phyloP scores from a whole-genome alignment of 2,888 invertebrate species.

The Trichogramma evanescens region DNA sequence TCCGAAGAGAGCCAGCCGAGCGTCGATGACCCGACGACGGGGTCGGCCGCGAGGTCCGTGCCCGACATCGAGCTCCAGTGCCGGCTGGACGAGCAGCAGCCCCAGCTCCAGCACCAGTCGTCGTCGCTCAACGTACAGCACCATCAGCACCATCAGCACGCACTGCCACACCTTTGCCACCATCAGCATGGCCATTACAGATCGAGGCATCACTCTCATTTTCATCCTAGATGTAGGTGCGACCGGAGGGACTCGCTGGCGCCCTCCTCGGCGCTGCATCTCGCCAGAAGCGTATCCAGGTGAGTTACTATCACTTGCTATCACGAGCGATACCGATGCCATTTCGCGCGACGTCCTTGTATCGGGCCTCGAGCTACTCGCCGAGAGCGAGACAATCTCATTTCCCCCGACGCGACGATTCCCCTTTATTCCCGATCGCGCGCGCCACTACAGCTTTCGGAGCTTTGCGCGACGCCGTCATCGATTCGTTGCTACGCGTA shows the following conservation, averaged over 20 bases:
- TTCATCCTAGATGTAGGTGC: constrained; percentile 56
- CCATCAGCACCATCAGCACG: constrained; percentile 24
- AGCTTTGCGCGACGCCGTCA: too few species aligned
- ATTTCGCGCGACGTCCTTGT: too few species aligned
- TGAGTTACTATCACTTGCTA: constrained; percentile 17
- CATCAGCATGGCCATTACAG: constrained; percentile 24
- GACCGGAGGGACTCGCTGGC: constrained; percentile 77
- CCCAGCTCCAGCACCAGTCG: constrained; percentile 16
- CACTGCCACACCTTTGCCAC: constrained; percentile 24
- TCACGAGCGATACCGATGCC: too few species aligned
- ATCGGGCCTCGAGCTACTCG: too few species aligned
- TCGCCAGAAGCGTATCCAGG: constrained; percentile 76
- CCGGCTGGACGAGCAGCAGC: constrained; percentile 52
- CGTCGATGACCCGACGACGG: constrained; percentile 48
- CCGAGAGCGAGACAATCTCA: too few species aligned
- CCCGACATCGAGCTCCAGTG: constrained; percentile 78
- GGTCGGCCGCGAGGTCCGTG: constrained; percentile 64
- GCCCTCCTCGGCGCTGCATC: constrained; percentile 65
- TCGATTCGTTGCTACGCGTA: too few species aligned
- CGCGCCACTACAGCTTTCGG: too few species aligned
- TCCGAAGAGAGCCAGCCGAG: constrained; percentile 71
- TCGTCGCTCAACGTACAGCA: constrained; percentile 14
- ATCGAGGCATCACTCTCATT: constrained; percentile 29
- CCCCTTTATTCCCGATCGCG: too few species aligned
- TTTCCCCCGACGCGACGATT: too few species aligned